Evolutionary conservation across 2,797 vertebrate genomes (phyloP).

Genomic region (Chiroxiphia lanceolata): DNA sequence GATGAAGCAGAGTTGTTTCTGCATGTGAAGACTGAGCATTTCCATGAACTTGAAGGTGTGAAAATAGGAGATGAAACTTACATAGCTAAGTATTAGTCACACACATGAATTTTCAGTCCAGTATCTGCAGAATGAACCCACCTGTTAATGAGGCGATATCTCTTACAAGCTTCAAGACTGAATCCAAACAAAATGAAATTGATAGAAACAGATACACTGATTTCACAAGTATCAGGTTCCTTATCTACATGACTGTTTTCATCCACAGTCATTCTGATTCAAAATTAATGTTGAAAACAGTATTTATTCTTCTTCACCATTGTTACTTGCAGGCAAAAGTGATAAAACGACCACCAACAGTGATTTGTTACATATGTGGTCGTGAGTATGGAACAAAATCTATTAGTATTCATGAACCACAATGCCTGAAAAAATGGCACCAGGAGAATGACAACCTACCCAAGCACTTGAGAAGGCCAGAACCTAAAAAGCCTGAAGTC

Average conservation of each 20-base stretch:
- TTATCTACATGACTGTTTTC: background rate
- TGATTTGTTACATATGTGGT: slow-evolving; percentile 79
- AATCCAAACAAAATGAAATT: background rate
- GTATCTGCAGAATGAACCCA: background rate
- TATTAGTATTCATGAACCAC: slow-evolving; percentile 78
- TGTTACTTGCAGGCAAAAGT: slow-evolving; percentile 65
- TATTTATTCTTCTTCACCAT: background rate
- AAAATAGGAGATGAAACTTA: background rate
- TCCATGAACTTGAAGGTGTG: background rate
- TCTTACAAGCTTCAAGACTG: background rate
- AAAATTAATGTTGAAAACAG: background rate
- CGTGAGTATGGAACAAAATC: slow-evolving; percentile 80
- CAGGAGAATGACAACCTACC: slow-evolving; percentile 75
- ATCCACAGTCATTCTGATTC: background rate
- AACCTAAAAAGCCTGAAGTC: slow-evolving; percentile 74
- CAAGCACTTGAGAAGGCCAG: slow-evolving; percentile 71
- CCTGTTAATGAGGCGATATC: background rate
- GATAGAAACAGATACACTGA: background rate
- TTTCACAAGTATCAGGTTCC: background rate
- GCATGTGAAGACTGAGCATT: background rate
- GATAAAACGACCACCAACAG: slow-evolving; percentile 63
- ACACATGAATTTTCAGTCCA: background rate
- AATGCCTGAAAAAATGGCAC: slow-evolving; percentile 82
- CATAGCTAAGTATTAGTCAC: background rate
- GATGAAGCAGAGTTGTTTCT: background rate